A percentile compares a stretch with the other conserved stretches of the same genome.
phyloP scores from a whole-genome alignment of 92 coral and sea anemone species.

The Umimayanthus chanpuru region DNA sequence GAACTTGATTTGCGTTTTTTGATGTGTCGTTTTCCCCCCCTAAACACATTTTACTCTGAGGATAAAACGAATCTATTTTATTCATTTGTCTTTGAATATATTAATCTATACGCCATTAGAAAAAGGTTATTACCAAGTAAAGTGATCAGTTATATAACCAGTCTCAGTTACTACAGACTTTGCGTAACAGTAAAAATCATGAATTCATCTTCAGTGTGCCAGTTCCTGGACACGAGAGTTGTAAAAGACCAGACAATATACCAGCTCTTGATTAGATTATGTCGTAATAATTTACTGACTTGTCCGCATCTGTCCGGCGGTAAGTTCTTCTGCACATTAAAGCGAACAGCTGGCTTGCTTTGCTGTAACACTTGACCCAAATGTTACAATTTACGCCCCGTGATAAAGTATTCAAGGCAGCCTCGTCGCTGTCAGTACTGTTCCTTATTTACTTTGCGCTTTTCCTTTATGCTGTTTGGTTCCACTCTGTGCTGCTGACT shows the following conservation, averaged over 20 bases:
- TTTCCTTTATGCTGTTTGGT: constrained; percentile 57
- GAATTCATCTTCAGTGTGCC: no score
- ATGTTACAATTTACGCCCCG: not conserved
- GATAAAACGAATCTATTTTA: no score
- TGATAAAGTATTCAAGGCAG: not conserved
- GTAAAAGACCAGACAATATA: no score
- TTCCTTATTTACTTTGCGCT: constrained; percentile 49
- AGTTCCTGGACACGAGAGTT: no score
- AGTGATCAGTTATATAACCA: not conserved
- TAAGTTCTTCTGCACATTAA: not conserved
- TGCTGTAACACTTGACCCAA: not conserved
- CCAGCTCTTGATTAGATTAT: not conserved
- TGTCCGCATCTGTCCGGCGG: not conserved
- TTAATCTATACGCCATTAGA: not conserved
- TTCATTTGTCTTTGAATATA: not conserved
- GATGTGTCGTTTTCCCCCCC: no score
- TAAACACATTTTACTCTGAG: no score
- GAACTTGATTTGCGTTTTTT: no score
- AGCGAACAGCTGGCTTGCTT: not conserved
- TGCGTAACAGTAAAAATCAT: no score
- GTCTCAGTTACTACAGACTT: not conserved
- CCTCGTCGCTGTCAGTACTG: not conserved
- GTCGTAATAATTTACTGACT: no score
- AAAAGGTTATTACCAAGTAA: no score
- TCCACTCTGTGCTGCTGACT: constrained; percentile 53